Base-by-base conservation (phyloP, 2,113 vertebrate genomes). In the Callipepla californica region DNA sequence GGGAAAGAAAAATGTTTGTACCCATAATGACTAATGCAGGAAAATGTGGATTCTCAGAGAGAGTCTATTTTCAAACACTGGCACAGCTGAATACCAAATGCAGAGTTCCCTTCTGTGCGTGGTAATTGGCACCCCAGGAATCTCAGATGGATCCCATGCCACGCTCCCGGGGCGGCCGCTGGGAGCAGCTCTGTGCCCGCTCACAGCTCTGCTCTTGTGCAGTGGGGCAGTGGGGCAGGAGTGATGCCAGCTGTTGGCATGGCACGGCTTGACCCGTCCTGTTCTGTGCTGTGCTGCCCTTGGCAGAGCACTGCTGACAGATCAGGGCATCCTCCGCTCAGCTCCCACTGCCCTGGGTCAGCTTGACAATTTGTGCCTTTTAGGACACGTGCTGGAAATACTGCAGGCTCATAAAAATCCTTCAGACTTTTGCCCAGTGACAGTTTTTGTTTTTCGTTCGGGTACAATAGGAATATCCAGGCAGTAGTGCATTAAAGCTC, bases 321-420 rank as follows among this genome's bases (percentile, higher is more conserved):
- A 28, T 53, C 51, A 53, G 51, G 51, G 9, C 51, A 53, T 53
- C 51, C 51, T 28, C 51, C 9, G 26, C 51, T 53, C 84, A 58
- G 74, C 84, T 75, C n/a, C 66, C 12, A 1, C 0, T 0, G 77
- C 83, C 53, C 62, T 50, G 79, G 61, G 81, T 44, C 81, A 91
- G 79, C 90, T 91, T 34, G 78, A 96, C 79, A 65, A 36, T 91
- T 74, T 85, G 26, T 69, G 84, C 67, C 83, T 80, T 89, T 91
- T 96, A 89, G 68, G 75, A 90, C 85, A 67, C 69, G 63, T 96
- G 82, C 74, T 78, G 74, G 93, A 77, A 89, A 62, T 83, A 93
- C 94, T 94, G 92, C 75, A 85, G 30, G 73, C 72, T 95, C 93
- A 77, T 96, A 95, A 96, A 95, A 92, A 75, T 65, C 81, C 85